Evolutionary conservation across 2,888 invertebrate species (phyloP).

Genomic region (Harmothoe impar): DNA sequence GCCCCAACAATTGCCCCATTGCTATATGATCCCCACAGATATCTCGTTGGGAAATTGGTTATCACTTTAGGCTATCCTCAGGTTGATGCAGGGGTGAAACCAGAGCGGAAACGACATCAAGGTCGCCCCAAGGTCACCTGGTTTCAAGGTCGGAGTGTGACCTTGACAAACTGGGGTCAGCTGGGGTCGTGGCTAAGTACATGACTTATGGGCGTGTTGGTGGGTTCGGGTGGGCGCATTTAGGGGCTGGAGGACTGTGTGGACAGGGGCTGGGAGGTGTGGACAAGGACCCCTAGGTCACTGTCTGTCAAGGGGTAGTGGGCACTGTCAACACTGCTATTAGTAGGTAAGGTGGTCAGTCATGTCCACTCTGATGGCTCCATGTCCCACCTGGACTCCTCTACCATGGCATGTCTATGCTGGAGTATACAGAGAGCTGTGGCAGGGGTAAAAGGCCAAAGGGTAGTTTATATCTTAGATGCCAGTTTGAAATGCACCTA

Average conservation of each 20-base stretch:
- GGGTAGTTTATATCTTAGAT: no score
- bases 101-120: slow-evolving; percentile 2
- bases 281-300: slow-evolving; percentile 36
- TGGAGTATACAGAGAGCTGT: no score
- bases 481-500: no score
- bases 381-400: no score
- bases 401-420: no score
- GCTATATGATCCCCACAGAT: neutral
- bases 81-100: neutral
- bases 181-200: neutral
- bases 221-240: neutral
- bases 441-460: no score
- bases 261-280: neutral
- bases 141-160: slow-evolving; percentile 28
- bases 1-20: neutral
- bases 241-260: neutral
- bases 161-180: slow-evolving; percentile 19
- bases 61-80: neutral
- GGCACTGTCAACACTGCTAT: neutral
- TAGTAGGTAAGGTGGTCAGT: slow-evolving; percentile 11
- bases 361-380: neutral
- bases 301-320: neutral
- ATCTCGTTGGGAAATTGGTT: neutral
- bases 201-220: neutral
- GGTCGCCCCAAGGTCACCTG: neutral